Evolutionary conservation across 30 jellyfish, hydroid and myxozoan genomes (phyloP).

Genomic region (Cassiopea xamachana): DNA sequence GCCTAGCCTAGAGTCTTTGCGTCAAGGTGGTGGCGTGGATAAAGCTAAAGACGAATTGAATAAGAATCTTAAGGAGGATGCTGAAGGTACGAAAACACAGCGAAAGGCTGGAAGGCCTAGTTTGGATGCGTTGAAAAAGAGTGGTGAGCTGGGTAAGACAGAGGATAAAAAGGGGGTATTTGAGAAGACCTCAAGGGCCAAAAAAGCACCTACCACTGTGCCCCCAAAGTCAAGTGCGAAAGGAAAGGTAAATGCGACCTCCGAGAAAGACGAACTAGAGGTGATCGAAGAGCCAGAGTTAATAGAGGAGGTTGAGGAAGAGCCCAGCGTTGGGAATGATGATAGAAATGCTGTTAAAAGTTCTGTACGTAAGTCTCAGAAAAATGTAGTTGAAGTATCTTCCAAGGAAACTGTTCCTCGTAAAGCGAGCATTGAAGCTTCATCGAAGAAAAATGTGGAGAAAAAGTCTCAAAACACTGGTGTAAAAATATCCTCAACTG

Average conservation of each 20-base stretch:
- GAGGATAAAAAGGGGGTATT: conserved; percentile 42
- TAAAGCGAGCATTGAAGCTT: neutral
- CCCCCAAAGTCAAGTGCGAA: conserved; percentile 69
- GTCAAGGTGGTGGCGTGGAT: conserved; percentile 45
- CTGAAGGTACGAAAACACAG: conserved; percentile 31
- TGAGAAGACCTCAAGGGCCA: conserved; percentile 20
- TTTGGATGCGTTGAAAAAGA: conserved; percentile 71
- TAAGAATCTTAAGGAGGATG: conserved; percentile 45
- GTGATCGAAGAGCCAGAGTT: conserved; percentile 21
- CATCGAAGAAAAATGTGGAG: neutral
- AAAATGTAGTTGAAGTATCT: neutral
- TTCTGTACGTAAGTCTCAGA: conserved; percentile 4
- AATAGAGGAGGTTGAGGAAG: conserved; percentile 6
- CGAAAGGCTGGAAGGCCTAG: conserved; percentile 68
- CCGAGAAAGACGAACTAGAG: conserved; percentile 15
- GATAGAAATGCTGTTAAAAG: conserved; percentile 15
- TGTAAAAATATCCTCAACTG: neutral
- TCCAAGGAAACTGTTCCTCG: neutral
- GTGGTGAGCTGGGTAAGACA: conserved; percentile 73
- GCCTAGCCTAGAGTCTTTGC: conserved; percentile 56
- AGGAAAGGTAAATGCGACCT: conserved; percentile 17
- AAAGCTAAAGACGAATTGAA: conserved; percentile 57
- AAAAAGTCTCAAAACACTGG: neutral
- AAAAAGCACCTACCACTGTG: conserved; percentile 59
- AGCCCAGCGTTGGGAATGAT: conserved; percentile 12